These are phyloP conservation scores for Plestiodon gilberti DNA, from an alignment of 2,113 vertebrate species.

Conservation along the genomic window DNA sequence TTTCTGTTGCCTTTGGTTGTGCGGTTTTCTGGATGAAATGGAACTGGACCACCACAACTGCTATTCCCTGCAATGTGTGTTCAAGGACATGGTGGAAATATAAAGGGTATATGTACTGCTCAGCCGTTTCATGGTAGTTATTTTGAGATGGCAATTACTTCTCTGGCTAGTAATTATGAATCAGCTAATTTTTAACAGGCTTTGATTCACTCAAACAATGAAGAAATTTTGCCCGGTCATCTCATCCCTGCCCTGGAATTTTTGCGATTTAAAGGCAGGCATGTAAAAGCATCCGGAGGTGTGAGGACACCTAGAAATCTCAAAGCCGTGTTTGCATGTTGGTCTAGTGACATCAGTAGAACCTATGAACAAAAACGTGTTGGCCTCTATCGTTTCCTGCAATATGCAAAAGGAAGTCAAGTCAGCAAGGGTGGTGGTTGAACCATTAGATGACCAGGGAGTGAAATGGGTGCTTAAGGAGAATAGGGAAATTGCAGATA, in stretches of 20 bases:
- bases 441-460: background rate
- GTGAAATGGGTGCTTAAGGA: too few relatives aligned
- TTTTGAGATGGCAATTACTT: constrained; percentile 14
- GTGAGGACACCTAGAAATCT: background rate
- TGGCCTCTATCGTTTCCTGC: background rate
- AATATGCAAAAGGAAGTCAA: background rate
- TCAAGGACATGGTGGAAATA: background rate
- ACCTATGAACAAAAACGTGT: background rate
- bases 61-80: too few relatives aligned
- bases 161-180: background rate
- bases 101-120: background rate
- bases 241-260: background rate
- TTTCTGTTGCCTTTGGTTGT: too few relatives aligned
- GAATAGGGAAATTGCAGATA: too few relatives aligned
- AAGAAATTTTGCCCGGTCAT: background rate
- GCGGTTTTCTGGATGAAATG: too few relatives aligned
- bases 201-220: constrained; percentile 9
- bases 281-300: background rate
- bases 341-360: background rate
- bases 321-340: background rate
- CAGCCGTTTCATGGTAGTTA: constrained; percentile 20
- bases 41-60: too few relatives aligned
- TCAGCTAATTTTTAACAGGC: background rate
- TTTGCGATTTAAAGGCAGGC: constrained; percentile 5
- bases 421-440: background rate